Percentiles rank a stretch among this genome's conserved stretches.
Conservation (phyloP, 35 echinoderm and acorn worm genomes). For the Heliocidaris erythrogramma region DNA sequence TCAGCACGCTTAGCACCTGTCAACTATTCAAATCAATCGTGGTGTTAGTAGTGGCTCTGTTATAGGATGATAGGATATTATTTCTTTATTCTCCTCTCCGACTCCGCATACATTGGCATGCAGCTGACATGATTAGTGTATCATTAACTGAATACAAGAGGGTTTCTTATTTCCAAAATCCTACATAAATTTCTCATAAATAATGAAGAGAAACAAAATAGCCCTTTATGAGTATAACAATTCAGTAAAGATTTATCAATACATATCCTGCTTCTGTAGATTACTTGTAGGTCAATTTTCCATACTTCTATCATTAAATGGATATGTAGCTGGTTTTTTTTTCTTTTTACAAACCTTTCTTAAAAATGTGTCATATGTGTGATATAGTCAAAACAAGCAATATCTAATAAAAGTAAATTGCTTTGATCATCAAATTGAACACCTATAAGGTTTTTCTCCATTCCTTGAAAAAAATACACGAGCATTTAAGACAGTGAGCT, state of each 20-base stretch:
- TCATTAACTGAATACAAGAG: neutral
- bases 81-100: neutral
- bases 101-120: neutral
- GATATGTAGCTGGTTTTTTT: neutral
- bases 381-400: no score
- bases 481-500: no score
- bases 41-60: neutral
- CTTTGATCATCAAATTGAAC: neutral
- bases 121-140: neutral
- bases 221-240: neutral
- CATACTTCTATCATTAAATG: neutral
- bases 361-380: neutral
- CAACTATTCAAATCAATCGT: slow-evolving; percentile 24
- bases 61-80: neutral
- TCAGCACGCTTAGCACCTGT: slow-evolving; percentile 27
- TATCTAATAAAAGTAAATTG: neutral
- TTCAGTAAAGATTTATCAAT: neutral
- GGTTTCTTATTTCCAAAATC: neutral
- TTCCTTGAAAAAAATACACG: neutral
- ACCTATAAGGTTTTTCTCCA: neutral
- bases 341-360: neutral
- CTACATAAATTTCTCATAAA: neutral
- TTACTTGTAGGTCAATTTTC: neutral
- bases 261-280: neutral
- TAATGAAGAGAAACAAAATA: neutral